A percentile compares a stretch with the other conserved stretches of the same genome.
Evolutionary conservation across 2,113 vertebrate species (phyloP).

Genomic region (Brachyistius frenatus): DNA sequence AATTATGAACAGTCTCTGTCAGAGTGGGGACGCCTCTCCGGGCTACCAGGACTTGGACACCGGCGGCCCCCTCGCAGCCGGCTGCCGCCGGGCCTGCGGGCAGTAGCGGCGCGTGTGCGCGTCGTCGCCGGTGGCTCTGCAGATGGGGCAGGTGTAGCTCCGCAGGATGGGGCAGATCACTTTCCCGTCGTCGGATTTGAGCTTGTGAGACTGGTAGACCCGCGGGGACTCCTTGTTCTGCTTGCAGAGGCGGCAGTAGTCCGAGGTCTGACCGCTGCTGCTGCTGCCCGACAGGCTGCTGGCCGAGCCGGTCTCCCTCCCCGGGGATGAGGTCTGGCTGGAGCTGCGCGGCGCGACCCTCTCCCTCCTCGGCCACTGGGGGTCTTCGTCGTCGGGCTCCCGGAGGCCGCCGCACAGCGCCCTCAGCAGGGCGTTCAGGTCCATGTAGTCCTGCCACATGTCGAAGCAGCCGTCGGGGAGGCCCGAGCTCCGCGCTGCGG

Average conservation of each 20-base stretch:
- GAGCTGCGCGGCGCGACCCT: not conserved
- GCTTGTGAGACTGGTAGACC: constrained; percentile 85
- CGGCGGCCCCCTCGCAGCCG: not conserved
- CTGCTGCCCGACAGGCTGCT: constrained; percentile 61
- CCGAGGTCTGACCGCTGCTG: not conserved
- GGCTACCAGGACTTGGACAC: constrained; percentile 24
- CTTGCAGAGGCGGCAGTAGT: constrained; percentile 84
- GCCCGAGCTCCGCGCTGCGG: not conserved
- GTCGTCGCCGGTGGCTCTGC: constrained; percentile 82
- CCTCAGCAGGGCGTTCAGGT: constrained; percentile 62
- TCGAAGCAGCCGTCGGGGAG: constrained; percentile 41
- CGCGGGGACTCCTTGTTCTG: constrained; percentile 86
- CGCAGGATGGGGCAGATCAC: constrained; percentile 87
- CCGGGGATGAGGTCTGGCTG: not conserved
- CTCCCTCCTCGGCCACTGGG: not conserved
- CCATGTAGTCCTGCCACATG: constrained; percentile 83
- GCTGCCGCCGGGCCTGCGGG: constrained; percentile 49
- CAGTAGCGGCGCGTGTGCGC: constrained; percentile 91
- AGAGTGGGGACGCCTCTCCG: not conserved
- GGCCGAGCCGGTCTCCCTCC: constrained; percentile 9
- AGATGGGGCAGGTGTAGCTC: constrained; percentile 87
- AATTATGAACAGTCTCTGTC: constrained; percentile 19
- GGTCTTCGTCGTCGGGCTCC: not conserved
- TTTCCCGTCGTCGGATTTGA: constrained; percentile 81
- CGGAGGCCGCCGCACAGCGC: not conserved